phyloP scores from a whole-genome alignment of 2,888 invertebrate genomes.

The Eretmocerus hayati region DNA sequence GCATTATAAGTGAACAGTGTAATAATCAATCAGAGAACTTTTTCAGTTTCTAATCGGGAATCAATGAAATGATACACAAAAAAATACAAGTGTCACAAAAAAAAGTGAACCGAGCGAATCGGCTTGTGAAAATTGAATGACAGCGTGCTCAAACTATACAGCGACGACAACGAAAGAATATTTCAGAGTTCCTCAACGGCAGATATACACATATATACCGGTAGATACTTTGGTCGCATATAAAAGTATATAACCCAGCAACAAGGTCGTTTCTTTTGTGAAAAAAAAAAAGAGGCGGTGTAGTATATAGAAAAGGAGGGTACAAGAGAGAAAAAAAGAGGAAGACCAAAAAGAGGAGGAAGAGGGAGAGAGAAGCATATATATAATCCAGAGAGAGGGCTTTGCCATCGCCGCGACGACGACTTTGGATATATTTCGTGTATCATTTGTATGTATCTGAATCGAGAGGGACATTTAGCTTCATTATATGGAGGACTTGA shows the following conservation, averaged over 20 bases:
- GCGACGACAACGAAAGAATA: not conserved
- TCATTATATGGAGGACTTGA: too few relatives aligned
- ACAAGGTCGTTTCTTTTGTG: conserved; percentile 17
- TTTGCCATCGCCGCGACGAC: too few relatives aligned
- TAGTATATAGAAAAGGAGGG: too few relatives aligned
- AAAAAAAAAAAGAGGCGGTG: not conserved
- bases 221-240: not conserved
- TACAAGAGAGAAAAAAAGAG: too few relatives aligned
- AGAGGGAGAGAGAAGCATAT: too few relatives aligned
- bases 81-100: too few relatives aligned
- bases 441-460: conserved; percentile 13
- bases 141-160: not conserved
- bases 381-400: too few relatives aligned
- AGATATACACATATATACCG: not conserved
- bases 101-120: not conserved
- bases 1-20: too few relatives aligned
- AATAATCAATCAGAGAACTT: too few relatives aligned
- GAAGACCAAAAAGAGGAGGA: too few relatives aligned
- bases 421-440: not conserved
- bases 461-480: conserved; percentile 2
- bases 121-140: conserved; percentile 5
- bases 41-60: too few relatives aligned
- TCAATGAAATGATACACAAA: too few relatives aligned
- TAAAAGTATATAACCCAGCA: conserved; percentile 11
- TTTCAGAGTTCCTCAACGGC: conserved; percentile 14